Evolutionary conservation across 2,113 vertebrate genomes (phyloP), one percentile per base, ranked within the genome.

Genomic region (Engraulis encrasicolus): DNA sequence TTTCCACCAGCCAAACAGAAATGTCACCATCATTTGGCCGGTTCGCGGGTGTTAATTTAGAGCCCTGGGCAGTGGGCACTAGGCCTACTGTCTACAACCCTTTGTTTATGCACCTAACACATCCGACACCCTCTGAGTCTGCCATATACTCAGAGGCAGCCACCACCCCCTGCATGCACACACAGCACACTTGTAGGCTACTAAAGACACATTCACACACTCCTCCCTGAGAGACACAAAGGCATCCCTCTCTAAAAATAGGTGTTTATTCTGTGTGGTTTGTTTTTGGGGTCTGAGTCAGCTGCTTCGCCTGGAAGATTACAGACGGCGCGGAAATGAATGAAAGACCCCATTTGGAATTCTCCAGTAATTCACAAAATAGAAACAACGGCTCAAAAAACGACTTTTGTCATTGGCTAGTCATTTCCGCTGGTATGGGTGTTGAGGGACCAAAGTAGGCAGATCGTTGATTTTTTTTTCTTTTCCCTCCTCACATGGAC

Each of bases 241-340:
- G 83, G 58, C 78, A 31, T 81, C 66, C 81, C 77, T 61, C 49
- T 78, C 79, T 54, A 86, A 74, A 87, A 81, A 82, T 79, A 82
- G 66, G 18, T 84, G 77, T 88, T 86, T 79, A 84, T 71, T 78
- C 31, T 82, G 45, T 38, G 81, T 49, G 78, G 66, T 80, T 79
- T 85, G 84, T 84, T 82, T n/a, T 80, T 23, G 71, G 78, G 77
- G 82, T 18, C 61, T 81, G 83, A 80, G 49, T 80, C 78, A 77
- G 87, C 80, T 40, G 31, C 61, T 78, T 61, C 82, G 84, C 49
- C 52, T 54, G 37, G 66, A 81, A 82, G 84, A 90, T 90, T 83
- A 87, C 78, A 87, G 87, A 86, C 79, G 82, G 37, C 31, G 71
- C 79, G 78, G 17, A 81, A 85, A 89, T 87, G 83, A 88, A 85